Evolutionary conservation across 2,888 invertebrate species (phyloP).

Genomic region (Tenthredo notha): DNA sequence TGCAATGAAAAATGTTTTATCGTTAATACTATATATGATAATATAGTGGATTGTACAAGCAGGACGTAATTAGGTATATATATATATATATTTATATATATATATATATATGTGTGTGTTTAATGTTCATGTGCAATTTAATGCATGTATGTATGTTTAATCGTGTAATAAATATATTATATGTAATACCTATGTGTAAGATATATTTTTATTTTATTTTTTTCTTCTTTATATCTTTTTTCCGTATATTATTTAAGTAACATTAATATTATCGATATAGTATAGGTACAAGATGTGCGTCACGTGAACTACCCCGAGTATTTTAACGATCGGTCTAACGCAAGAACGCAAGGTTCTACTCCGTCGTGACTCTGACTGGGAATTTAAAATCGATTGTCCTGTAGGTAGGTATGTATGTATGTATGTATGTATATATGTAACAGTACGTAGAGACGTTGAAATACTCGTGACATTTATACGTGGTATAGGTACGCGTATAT

Average conservation of each 20-base stretch:
- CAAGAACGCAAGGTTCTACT: neutral
- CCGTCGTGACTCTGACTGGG: constrained; percentile 3
- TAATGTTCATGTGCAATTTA: too few relatives aligned
- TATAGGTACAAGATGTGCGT: constrained; percentile 32
- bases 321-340: constrained; percentile 39
- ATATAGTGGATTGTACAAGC: constrained; percentile 61
- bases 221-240: too few relatives aligned
- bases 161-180: neutral
- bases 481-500: too few relatives aligned
- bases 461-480: constrained; percentile 18
- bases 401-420: neutral
- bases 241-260: neutral
- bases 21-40: constrained; percentile 53
- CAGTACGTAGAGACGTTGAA: neutral
- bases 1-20: constrained; percentile 38
- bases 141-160: neutral
- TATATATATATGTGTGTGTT: neutral
- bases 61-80: constrained; percentile 55
- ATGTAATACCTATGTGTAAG: too few relatives aligned
- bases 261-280: constrained; percentile 8
- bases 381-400: constrained; percentile 42
- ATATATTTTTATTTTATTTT: too few relatives aligned
- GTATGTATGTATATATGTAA: neutral
- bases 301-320: constrained; percentile 17
- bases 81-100: too few relatives aligned